Percentiles rank a stretch among this genome's conserved stretches.
Evolutionary conservation across 1,140 invertebrate species (phyloP).

Genomic region (Pemphigus obesinymphae): DNA sequence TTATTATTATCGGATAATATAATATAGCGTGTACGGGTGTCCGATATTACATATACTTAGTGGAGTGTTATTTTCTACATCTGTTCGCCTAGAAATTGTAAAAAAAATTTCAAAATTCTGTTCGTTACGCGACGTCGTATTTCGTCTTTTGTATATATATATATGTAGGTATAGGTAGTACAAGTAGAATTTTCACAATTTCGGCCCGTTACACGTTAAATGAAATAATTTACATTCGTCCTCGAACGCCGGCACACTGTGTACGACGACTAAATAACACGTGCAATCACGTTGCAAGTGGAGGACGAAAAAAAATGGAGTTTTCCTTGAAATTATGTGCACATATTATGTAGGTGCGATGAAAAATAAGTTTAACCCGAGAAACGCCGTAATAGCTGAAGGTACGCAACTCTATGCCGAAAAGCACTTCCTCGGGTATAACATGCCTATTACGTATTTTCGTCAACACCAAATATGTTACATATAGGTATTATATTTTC

Average conservation of each 20-base stretch:
- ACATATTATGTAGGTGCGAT: neutral
- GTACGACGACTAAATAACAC: neutral
- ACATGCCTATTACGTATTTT: too few relatives aligned
- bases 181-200: too few relatives aligned
- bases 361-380: neutral
- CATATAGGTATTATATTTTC: too few relatives aligned
- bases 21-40: neutral
- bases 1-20: neutral
- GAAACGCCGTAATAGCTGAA: neutral
- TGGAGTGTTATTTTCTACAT: neutral
- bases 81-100: neutral
- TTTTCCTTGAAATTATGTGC: conserved; percentile 29
- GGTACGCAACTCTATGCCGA: neutral
- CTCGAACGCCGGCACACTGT: conserved; percentile 6
- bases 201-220: too few relatives aligned
- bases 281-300: neutral
- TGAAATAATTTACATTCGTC: too few relatives aligned
- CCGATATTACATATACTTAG: neutral
- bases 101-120: neutral
- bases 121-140: too few relatives aligned
- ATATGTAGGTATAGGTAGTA: too few relatives aligned
- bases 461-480: too few relatives aligned
- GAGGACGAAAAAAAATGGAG: conserved; percentile 6
- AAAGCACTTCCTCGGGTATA: too few relatives aligned
- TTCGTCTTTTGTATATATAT: too few relatives aligned